phyloP scores from a whole-genome alignment of 1,140 invertebrate species.

The Matsumurasca onukii region DNA sequence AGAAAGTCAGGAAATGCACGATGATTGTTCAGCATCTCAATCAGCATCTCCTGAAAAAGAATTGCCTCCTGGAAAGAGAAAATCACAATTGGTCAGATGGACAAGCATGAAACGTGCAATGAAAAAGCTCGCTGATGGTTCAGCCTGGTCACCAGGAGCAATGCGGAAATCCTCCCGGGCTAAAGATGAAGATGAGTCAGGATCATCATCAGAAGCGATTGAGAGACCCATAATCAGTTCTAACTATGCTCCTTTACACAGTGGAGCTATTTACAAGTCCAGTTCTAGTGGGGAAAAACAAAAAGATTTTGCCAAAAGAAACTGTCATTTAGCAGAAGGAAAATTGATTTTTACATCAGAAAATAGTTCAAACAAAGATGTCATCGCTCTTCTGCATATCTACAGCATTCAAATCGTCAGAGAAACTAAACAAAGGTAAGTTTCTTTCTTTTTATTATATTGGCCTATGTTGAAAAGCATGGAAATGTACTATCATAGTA shows the following conservation, averaged over 20 bases:
- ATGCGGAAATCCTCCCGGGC: conserved; percentile 42
- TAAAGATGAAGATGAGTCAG: conserved; percentile 39
- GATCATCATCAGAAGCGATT: conserved; percentile 43
- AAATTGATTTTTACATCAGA: conserved; percentile 56
- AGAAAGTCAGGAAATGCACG: no score
- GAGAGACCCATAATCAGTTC: conserved; percentile 43
- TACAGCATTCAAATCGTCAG: conserved; percentile 62
- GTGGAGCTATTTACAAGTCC: conserved; percentile 48
- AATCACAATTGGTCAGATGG: conserved; percentile 44
- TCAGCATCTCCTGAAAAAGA: conserved; percentile 39
- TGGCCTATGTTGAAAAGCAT: no score
- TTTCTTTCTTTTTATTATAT: no score
- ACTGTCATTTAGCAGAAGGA: conserved; percentile 53
- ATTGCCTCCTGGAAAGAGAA: conserved; percentile 46
- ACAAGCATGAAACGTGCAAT: conserved; percentile 46
- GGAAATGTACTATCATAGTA: no score
- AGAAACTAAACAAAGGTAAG: conserved; percentile 59
- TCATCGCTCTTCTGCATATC: conserved; percentile 56
- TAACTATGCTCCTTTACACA: conserved; percentile 44
- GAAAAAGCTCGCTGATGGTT: conserved; percentile 46
- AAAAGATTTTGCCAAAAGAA: conserved; percentile 54
- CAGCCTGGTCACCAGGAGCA: conserved; percentile 48
- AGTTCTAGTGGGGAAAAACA: conserved; percentile 51
- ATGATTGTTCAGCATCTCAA: no score
- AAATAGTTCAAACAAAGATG: conserved; percentile 56